These are phyloP conservation scores for Corythornis madagascariensis DNA, from an alignment of 2,113 vertebrate species.

Conservation along the genomic window DNA sequence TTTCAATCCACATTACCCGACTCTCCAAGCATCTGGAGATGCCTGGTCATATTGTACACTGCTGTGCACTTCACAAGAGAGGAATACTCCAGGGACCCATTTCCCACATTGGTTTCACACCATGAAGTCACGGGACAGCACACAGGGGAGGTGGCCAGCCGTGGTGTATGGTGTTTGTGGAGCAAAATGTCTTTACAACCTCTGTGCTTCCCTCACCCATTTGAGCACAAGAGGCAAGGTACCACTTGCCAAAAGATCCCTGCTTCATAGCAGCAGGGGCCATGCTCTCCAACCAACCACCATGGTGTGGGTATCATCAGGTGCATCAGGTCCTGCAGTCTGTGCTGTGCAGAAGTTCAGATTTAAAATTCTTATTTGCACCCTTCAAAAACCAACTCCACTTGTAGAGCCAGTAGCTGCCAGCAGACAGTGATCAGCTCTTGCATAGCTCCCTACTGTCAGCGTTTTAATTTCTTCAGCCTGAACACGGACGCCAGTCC, in stretches of 20 bases:
- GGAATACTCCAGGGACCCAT: not conserved
- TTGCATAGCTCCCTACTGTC: not conserved
- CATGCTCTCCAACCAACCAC: not conserved
- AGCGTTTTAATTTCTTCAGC: not conserved
- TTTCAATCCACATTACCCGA: not conserved
- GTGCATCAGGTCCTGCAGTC: not conserved
- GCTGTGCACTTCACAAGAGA: not conserved
- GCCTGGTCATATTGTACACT: no score
- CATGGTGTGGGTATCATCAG: not conserved
- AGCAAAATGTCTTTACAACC: not conserved
- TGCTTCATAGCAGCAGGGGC: fast-evolving
- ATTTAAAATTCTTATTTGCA: not conserved
- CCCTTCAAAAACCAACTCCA: not conserved
- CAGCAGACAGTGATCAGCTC: not conserved
- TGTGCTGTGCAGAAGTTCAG: not conserved
- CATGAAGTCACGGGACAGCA: not conserved
- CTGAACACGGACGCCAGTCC: not conserved
- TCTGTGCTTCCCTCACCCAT: not conserved
- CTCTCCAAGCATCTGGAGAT: not conserved
- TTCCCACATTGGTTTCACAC: fast-evolving
- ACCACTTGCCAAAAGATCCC: not conserved
- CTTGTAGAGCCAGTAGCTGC: fast-evolving
- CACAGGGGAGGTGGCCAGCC: not conserved
- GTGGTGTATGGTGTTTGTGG: fast-evolving
- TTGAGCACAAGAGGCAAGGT: not conserved